Base-by-base conservation (phyloP, 2,888 invertebrate species). In the Nemurella pictetii region DNA sequence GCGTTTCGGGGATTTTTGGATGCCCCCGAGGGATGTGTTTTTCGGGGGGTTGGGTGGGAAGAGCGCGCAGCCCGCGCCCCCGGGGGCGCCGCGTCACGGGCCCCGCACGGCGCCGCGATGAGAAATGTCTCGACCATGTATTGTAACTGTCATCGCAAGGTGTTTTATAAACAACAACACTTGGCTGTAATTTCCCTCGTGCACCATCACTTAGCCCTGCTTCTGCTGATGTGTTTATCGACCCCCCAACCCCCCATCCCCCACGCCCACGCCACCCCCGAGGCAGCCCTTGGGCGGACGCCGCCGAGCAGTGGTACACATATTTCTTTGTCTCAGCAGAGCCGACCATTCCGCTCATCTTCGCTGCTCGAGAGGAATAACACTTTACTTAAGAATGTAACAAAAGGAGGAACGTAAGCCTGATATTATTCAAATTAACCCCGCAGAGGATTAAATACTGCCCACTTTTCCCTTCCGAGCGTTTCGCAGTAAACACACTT, bases 91-190 rank as follows among this genome's bases (percentile, higher is more conserved):
- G 7, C 5, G 5, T 78, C 30, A 9, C 75, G 75, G 75, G 75
- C 25, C 12, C 36, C 25, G 26, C 36, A 12, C 25, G 55, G 27
- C 12, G 12, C 9, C 72, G 29, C 7, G 82, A 82, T 82, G 82
- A 82, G 82, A 82, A 82, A 82, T 82, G 82, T 82, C 82, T 82
- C 82, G 55, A 27, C 82, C 82, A 82, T 82, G 82, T 82, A 82
- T 82, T 82, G 82, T 82, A 82, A 82, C 82, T 82, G 82, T 82
- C 82, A 82, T 82, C 82, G 29, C 82, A 82, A 82, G 82, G 82
- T 82, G 82, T 82, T 82, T 82, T 82, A 82, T 82, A 82, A 82
- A 82, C 82, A 80, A 80, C 80, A 82, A 82, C 82, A 82, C 82
- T 82, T 82, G 82, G 82, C 82, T 72, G 72, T 82, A 82, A 82